phyloP scores from a whole-genome alignment of 2,797 vertebrate species.

The Lepus townsendii region DNA sequence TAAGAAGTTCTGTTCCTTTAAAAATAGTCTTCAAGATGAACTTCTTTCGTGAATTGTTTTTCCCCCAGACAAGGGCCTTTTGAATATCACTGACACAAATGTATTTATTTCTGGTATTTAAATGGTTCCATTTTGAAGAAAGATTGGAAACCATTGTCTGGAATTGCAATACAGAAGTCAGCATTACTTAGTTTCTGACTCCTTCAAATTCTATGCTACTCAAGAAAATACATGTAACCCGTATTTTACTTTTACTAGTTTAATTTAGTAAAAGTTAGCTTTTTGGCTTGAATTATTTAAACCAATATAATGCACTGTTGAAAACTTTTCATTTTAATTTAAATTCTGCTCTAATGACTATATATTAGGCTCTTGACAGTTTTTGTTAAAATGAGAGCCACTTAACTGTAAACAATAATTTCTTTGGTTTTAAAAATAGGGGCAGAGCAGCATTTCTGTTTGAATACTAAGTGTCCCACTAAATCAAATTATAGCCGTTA shows the following conservation, averaged over 20 bases:
- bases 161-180: neutral
- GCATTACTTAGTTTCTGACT: neutral
- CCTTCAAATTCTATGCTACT: neutral
- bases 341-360: neutral
- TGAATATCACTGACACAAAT: neutral
- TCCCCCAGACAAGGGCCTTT: neutral
- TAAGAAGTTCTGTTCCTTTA: neutral
- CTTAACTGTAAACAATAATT: constrained; percentile 13
- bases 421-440: constrained; percentile 15
- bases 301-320: neutral
- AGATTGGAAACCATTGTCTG: neutral
- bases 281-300: neutral
- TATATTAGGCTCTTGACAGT: neutral
- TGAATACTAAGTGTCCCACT: neutral
- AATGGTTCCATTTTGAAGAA: neutral
- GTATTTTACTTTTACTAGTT: neutral
- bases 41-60: neutral
- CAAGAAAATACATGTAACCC: neutral
- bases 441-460: neutral
- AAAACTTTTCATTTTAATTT: constrained; percentile 23
- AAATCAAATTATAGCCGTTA: neutral
- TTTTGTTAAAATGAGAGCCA: constrained; percentile 45
- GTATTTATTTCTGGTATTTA: neutral
- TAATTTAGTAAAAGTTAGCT: neutral
- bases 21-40: constrained; percentile 9